Conservation (phyloP, 1,140 invertebrate genomes). For the Chelonus insularis region DNA sequence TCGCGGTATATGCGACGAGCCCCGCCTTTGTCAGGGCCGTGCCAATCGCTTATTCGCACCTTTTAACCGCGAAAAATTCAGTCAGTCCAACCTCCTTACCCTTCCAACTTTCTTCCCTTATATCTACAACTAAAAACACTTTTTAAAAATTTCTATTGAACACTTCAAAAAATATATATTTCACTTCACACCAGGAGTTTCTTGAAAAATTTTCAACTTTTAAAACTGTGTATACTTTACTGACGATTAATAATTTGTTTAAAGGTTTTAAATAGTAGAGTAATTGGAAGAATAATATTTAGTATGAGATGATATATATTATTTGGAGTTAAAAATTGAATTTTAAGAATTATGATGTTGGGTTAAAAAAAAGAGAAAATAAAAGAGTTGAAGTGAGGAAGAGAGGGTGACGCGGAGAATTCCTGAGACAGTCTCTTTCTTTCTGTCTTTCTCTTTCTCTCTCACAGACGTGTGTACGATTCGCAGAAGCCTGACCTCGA, state of each 20-base stretch:
- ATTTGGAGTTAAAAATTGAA: too few relatives aligned
- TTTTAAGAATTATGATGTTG: too few relatives aligned
- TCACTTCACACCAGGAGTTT: too few relatives aligned
- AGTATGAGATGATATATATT: too few relatives aligned
- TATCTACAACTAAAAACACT: not conserved
- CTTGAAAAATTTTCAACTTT: too few relatives aligned
- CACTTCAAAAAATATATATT: too few relatives aligned
- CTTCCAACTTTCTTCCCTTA: not conserved
- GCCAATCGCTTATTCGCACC: conserved; percentile 19
- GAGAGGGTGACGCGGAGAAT: conserved; percentile 21
- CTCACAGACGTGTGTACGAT: conserved; percentile 6
- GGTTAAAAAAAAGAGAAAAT: not conserved
- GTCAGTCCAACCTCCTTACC: conserved; percentile 3
- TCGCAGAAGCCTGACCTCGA: conserved; percentile 26
- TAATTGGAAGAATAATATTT: too few relatives aligned
- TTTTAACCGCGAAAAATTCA: conserved; percentile 10
- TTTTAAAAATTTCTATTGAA: not conserved
- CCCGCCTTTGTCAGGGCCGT: conserved; percentile 56
- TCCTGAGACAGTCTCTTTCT: conserved; percentile 6
- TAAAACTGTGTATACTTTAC: too few relatives aligned
- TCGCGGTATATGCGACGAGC: conserved; percentile 47
- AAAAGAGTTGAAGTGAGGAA: not conserved
- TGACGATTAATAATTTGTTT: too few relatives aligned
- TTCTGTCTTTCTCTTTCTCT: not conserved
- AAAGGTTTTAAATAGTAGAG: too few relatives aligned